Base-by-base conservation (phyloP, 2,113 vertebrate species). In the Urocynchramus pylzowi region DNA sequence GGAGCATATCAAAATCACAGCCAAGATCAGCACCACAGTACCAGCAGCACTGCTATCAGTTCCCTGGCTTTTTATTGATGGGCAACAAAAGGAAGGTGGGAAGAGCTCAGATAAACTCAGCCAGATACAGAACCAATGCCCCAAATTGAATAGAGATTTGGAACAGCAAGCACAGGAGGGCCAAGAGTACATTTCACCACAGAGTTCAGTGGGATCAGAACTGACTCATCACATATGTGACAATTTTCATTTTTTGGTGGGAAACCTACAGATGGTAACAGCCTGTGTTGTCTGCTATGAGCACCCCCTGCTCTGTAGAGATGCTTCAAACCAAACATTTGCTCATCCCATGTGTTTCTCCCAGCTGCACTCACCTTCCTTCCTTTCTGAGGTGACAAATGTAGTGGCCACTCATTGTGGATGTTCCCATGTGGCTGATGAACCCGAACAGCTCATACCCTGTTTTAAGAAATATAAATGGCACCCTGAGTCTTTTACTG, bases 311-410 rank as follows among this genome's bases (percentile, higher is more conserved):
- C 50, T 57, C 57, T 73, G 23, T 16, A 61, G 16, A 45, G 86
- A 37, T 2, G 2, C 37, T 41, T 49, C 60, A 37, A 24, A 60
- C 9, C 49, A 75, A 86, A 65, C 41, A 30, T 52, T 52, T 60
- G 31, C 39, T 67, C 19, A 42, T 12, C 7, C 44, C 53, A 19
- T 6, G 24, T 23, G 22, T 77, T 13, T 77, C 77, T 61, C 84
- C 67, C 53, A 79, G 7, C 75, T 54, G 59, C 41, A 96, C 98
- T 98, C 93, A 99, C 99, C 99, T 99, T 96, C 99, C 99, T 90
- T 99, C 99, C 96, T 99, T 99, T 97, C 99, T 99, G 96, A 99
- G 98, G 96, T 99, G 99, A 97, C 99, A 99, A 85, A 99, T 98
- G 50, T 99, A 99, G 98, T 99, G 99, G 84, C 99, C 99, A 35